Evolutionary conservation across 2,888 invertebrate species (phyloP), one percentile per base, ranked within the genome.

Genomic region (Oligia fasciuncula): DNA sequence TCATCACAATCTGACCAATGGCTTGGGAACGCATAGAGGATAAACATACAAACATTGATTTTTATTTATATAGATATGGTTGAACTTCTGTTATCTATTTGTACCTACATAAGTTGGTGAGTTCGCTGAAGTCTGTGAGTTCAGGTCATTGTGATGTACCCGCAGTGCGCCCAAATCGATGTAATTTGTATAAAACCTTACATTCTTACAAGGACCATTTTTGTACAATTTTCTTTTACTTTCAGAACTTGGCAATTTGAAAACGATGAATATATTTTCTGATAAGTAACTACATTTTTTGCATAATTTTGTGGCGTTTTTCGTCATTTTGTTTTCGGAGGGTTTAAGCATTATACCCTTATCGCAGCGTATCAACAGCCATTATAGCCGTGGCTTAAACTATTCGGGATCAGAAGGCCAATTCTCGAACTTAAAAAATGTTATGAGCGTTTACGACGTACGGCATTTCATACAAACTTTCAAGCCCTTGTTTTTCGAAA

Each of bases 161-260:
- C 87, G 89, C 88, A 89, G 82, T 89, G 88, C 89, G 87, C 87
- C 88, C 80, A 89, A 89, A 89, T 89, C 89, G 89, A 88, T 88
- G 89, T 89, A 84, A 87, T 89, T 89, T 86, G 81, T 89, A 83
- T 84, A 84, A 88, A 89, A 86, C 78, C 74, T 81, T 79, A 82
- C 70, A 80, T 86, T 86, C 80, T 84, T 79, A 83, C 76, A 77
- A 62, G 73, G 66, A 86, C 60, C 43, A 71, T 80, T 85, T 85
- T 86, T 73, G 62, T 46, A 80, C 43, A 81, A 77, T 83, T 76
- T 78, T 77, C 40, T 86, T 73, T 81, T 67, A 73, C 67, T 76
- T 79, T 67, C 40, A 73, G 57, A 69, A 63, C 17, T 72, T 66
- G 46, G 13, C 2, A 70, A 65, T 79, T 69, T 60, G 40, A 69